Percentiles rank a stretch among this genome's conserved stretches.
These are phyloP conservation scores for Orthosia gothica DNA, from an alignment of 2,888 invertebrate species.

Conservation along the genomic window DNA sequence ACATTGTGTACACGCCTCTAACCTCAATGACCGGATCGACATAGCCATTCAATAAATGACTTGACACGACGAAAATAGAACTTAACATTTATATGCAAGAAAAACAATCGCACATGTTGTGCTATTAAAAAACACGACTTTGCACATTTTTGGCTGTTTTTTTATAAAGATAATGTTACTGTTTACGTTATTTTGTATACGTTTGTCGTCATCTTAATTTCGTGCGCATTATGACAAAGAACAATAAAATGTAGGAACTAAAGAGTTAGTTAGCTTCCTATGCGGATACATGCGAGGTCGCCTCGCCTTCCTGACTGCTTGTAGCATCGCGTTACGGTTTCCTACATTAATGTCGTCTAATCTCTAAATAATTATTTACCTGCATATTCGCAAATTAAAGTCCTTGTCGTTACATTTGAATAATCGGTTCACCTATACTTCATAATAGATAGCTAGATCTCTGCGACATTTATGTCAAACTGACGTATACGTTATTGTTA, in stretches of 20 bases:
- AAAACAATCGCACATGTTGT: constrained; percentile 17
- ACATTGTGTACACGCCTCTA: background rate
- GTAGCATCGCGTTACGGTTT: constrained; percentile 68
- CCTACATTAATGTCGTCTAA: constrained; percentile 66
- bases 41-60: constrained; percentile 41
- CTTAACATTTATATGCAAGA: constrained; percentile 26
- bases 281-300: constrained; percentile 79
- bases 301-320: constrained; percentile 76
- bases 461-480: no score
- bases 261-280: constrained; percentile 78
- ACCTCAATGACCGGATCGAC: constrained; percentile 15
- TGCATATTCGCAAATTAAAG: constrained; percentile 37
- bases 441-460: no score
- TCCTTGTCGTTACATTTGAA: background rate
- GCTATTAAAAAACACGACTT: constrained; percentile 26
- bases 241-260: constrained; percentile 76
- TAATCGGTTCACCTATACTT: no score
- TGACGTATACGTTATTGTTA: no score
- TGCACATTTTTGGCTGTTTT: constrained; percentile 23
- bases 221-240: constrained; percentile 63
- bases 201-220: constrained; percentile 58
- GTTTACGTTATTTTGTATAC: constrained; percentile 43
- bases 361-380: constrained; percentile 7
- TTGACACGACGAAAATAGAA: constrained; percentile 37
- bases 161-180: constrained; percentile 28